Evolutionary conservation across 2,888 invertebrate species (phyloP).

Genomic region (Syrphus vitripennis): DNA sequence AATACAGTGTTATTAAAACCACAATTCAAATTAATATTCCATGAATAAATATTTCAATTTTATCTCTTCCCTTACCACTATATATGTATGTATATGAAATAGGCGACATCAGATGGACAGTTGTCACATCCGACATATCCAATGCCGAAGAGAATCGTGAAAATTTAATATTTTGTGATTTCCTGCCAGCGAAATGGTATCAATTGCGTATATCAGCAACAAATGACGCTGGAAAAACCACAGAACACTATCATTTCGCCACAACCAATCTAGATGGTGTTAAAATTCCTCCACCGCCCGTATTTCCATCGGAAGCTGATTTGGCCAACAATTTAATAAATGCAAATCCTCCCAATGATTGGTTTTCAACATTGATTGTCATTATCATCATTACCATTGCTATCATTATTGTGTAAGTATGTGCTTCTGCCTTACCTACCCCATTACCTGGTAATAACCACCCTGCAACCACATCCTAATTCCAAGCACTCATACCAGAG

Average conservation of each 20-base stretch:
- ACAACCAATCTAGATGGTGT: constrained; percentile 83
- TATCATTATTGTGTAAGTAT: constrained; percentile 79
- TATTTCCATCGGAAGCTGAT: constrained; percentile 79
- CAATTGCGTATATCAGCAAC: constrained; percentile 84
- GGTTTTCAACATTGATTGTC: constrained; percentile 79
- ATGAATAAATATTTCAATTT: constrained; percentile 16
- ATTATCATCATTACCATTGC: constrained; percentile 78
- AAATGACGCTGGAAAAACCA: constrained; percentile 85
- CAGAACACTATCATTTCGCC: constrained; percentile 84
- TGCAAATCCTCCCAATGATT: constrained; percentile 79
- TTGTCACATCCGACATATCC: constrained; percentile 81
- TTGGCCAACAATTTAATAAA: constrained; percentile 79
- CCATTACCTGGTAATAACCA: not conserved
- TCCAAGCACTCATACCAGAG: not conserved
- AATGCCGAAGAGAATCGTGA: constrained; percentile 80
- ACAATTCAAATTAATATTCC: not conserved
- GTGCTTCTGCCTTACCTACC: not conserved
- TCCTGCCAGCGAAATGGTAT: constrained; percentile 84
- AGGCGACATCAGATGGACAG: constrained; percentile 81
- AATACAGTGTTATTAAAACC: too few relatives aligned
- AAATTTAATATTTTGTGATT: constrained; percentile 82
- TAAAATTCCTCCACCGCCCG: constrained; percentile 79
- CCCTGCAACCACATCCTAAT: not conserved
- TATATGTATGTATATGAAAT: not conserved
- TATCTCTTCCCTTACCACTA: not conserved